phyloP scores from a whole-genome alignment of 1,140 invertebrate species.

The Littorina saxatilis region DNA sequence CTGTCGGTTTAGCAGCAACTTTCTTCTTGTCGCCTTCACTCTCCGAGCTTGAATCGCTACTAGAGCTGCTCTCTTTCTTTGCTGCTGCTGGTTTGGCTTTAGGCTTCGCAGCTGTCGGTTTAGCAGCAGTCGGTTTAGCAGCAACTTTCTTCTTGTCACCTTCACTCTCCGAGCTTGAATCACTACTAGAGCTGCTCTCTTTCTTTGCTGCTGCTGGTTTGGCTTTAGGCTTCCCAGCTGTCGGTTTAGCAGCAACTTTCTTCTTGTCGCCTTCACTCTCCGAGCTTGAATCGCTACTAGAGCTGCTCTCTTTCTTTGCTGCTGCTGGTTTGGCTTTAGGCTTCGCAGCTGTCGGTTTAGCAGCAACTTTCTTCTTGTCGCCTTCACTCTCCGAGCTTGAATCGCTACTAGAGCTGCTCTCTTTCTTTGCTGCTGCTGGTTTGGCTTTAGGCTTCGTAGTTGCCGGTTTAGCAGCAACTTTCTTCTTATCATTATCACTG shows the following conservation, averaged over 20 bases:
- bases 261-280: constrained; percentile 33
- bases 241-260: no score
- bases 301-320: constrained; percentile 17
- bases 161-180: constrained; percentile 38
- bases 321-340: constrained; percentile 3
- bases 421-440: not conserved
- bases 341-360: constrained; percentile 3
- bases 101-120: not conserved
- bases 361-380: not conserved
- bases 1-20: not conserved
- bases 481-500: constrained; percentile 29
- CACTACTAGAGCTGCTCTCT: constrained; percentile 21
- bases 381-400: constrained; percentile 51
- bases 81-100: constrained; percentile 10
- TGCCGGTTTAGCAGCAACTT: constrained; percentile 35
- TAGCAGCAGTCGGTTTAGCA: no score
- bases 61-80: constrained; percentile 29
- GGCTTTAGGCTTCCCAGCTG: constrained; percentile 8
- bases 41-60: constrained; percentile 37
- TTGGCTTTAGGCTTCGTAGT: not conserved
- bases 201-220: not conserved
- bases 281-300: constrained; percentile 29
- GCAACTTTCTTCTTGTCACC: constrained; percentile 22
- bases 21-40: constrained; percentile 36
- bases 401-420: constrained; percentile 40